These are phyloP conservation scores for Psilanteris sp. DNA, from an alignment of 1,140 invertebrate genomes.

Conservation along the genomic window DNA sequence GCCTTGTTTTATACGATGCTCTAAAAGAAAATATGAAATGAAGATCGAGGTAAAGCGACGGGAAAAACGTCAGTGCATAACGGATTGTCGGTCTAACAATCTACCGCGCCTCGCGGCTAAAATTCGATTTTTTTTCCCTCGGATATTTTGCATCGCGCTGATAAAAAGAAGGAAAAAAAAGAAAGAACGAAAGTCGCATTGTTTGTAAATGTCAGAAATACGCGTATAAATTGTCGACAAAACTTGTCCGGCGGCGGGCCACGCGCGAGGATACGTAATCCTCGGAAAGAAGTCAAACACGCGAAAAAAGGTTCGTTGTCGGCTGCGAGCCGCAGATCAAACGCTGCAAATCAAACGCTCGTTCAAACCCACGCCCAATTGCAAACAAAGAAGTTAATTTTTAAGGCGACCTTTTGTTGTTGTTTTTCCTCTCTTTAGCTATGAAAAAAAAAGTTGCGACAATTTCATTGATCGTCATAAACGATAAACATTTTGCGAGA, in stretches of 20 bases:
- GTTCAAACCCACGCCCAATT: not conserved
- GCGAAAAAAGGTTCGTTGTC: conserved; percentile 8
- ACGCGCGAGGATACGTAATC: conserved; percentile 7
- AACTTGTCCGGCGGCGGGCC: conserved; percentile 34
- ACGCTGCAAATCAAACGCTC: conserved; percentile 38
- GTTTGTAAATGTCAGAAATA: conserved; percentile 31
- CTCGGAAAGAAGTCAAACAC: too few species aligned
- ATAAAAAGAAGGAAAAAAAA: too few species aligned
- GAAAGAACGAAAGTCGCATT: conserved; percentile 24
- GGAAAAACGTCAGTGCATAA: conserved; percentile 1
- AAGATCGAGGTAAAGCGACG: conserved; percentile 2
- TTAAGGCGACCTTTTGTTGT: too few species aligned
- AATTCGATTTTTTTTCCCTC: conserved; percentile 24
- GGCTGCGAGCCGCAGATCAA: conserved; percentile 17
- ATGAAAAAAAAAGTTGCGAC: too few species aligned
- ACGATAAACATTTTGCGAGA: too few species aligned
- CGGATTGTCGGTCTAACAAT: conserved; percentile 17
- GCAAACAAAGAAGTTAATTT: conserved; percentile 30
- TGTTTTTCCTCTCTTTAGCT: too few species aligned
- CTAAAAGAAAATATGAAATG: not conserved
- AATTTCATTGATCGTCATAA: too few species aligned
- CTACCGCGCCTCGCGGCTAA: conserved; percentile 18
- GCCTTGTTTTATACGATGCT: conserved; percentile 1
- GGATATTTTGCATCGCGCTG: too few species aligned
- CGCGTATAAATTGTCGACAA: conserved; percentile 32